A percentile compares a stretch with the other conserved stretches of the same genome.
These are phyloP conservation scores for Nothobranchius kuhntae DNA, from an alignment of 2,113 vertebrate genomes.

Conservation along the genomic window DNA sequence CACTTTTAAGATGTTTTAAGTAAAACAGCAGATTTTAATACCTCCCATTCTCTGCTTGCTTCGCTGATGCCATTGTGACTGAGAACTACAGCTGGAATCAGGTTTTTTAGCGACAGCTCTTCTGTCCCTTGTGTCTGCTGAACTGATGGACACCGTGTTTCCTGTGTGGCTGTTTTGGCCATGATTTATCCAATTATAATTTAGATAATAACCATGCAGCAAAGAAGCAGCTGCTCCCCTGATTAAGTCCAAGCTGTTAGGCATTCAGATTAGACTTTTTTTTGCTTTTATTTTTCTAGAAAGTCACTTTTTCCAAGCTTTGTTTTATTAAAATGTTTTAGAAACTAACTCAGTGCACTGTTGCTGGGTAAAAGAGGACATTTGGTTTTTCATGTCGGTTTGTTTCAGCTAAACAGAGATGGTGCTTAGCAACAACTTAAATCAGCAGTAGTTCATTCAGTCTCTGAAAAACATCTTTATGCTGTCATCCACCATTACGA, in stretches of 20 bases:
- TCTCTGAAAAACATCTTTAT: constrained; percentile 3
- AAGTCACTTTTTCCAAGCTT: background rate
- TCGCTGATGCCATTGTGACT: too few relatives aligned
- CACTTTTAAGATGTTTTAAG: too few relatives aligned
- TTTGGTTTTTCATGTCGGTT: constrained; percentile 3
- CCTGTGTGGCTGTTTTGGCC: constrained; percentile 15
- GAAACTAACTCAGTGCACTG: background rate
- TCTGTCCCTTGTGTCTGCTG: too few relatives aligned
- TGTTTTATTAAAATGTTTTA: constrained; percentile 2
- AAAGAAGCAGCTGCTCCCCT: constrained; percentile 41
- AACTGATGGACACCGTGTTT: constrained; percentile 1
- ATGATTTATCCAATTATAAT: constrained; percentile 38
- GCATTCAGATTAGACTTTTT: background rate
- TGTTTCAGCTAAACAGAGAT: background rate
- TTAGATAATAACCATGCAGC: constrained; percentile 11
- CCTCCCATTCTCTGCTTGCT: too few relatives aligned
- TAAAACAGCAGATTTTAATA: too few relatives aligned
- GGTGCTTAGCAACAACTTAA: constrained; percentile 12
- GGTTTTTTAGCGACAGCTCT: too few relatives aligned
- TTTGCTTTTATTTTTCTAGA: background rate
- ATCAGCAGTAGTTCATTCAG: constrained; percentile 11
- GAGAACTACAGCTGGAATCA: too few relatives aligned
- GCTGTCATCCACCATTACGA: background rate
- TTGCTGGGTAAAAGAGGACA: background rate
- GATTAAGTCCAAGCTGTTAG: constrained; percentile 19